Evolutionary conservation across 2,888 invertebrate genomes (phyloP).

Genomic region (Junonia oenone): DNA sequence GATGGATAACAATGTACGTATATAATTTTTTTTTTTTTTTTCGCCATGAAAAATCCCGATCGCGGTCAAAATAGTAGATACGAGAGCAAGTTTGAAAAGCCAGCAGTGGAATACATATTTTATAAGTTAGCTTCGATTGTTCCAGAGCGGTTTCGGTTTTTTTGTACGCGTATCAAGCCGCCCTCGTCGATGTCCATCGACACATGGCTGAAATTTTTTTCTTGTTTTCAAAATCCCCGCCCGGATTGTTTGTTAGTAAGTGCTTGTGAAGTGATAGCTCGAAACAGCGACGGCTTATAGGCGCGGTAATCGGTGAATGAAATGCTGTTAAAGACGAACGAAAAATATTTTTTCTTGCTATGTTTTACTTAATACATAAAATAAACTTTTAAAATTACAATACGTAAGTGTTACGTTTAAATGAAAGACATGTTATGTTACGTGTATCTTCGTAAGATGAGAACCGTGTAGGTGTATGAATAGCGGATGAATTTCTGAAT

Average conservation of each 20-base stretch:
- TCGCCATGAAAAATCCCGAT: slow-evolving; percentile 63
- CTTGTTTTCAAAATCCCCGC: slow-evolving; percentile 51
- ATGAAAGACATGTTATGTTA: background rate
- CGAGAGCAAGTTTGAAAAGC: slow-evolving; percentile 70
- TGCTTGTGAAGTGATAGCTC: slow-evolving; percentile 33
- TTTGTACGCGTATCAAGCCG: slow-evolving; percentile 60
- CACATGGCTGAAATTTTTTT: slow-evolving; percentile 54
- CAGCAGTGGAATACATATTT: slow-evolving; percentile 71
- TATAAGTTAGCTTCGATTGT: slow-evolving; percentile 78
- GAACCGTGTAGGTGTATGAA: slow-evolving; percentile 24
- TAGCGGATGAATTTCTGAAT: slow-evolving; percentile 36
- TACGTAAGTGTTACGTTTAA: background rate
- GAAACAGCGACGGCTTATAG: slow-evolving; percentile 19
- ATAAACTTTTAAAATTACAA: too few relatives aligned
- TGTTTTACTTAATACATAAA: too few relatives aligned
- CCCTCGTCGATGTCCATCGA: slow-evolving; percentile 66
- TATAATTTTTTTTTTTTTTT: slow-evolving; percentile 47
- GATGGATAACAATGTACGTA: slow-evolving; percentile 35
- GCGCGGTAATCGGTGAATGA: background rate
- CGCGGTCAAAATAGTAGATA: slow-evolving; percentile 67
- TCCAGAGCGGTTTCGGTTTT: slow-evolving; percentile 61
- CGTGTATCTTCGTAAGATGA: slow-evolving; percentile 6
- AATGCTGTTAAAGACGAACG: background rate
- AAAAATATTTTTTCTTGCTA: too few relatives aligned
- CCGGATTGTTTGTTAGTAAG: slow-evolving; percentile 57